Conservation (phyloP, 2,888 invertebrate species). For the Halictus quadricinctus region DNA sequence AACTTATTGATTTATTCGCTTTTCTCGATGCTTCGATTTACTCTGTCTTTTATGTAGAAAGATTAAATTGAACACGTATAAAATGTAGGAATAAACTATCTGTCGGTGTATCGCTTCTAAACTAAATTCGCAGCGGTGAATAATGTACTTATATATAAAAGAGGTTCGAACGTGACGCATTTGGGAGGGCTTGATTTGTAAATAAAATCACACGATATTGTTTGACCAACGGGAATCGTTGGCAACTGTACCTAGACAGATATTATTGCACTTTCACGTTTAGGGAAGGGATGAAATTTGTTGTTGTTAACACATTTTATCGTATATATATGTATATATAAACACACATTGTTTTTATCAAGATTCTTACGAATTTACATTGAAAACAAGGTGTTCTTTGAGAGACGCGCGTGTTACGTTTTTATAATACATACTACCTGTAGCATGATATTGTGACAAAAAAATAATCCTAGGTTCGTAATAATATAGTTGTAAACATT, state of each 20-base stretch:
- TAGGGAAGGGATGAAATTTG: neutral
- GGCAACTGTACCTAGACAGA: constrained; percentile 5
- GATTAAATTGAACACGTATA: neutral
- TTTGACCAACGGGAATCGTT: constrained; percentile 44
- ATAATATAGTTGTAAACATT: neutral
- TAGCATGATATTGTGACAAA: neutral
- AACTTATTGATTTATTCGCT: neutral
- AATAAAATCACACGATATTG: constrained; percentile 71
- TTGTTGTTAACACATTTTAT: constrained; percentile 14
- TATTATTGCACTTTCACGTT: neutral
- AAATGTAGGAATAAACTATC: neutral
- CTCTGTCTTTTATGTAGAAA: neutral
- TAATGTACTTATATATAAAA: constrained; percentile 61
- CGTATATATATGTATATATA: neutral
- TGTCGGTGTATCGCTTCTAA: constrained; percentile 64
- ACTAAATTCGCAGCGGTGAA: constrained; percentile 22
- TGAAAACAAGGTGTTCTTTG: neutral
- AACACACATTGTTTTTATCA: neutral
- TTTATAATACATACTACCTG: too few relatives aligned
- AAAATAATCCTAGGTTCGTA: too few relatives aligned
- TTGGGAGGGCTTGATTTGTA: constrained; percentile 49
- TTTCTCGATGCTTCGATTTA: neutral
- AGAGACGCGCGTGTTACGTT: neutral
- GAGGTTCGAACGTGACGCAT: constrained; percentile 33
- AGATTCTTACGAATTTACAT: neutral